phyloP scores from a whole-genome alignment of 2,888 invertebrate genomes.

The Eudemis profundana region DNA sequence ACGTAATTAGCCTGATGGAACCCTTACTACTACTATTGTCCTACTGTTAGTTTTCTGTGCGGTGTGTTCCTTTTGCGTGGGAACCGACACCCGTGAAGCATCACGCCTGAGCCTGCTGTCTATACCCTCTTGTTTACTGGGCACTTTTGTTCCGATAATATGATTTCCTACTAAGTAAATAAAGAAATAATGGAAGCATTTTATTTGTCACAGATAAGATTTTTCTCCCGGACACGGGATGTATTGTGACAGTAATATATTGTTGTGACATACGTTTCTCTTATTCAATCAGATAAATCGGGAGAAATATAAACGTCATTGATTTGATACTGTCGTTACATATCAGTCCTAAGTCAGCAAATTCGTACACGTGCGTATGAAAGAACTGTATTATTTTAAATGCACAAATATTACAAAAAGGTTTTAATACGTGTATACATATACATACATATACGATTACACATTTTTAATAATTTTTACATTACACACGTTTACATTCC shows the following conservation, averaged over 20 bases:
- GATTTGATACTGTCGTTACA: not conserved
- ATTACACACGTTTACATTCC: too few relatives aligned
- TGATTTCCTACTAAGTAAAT: constrained; percentile 33
- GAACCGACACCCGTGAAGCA: constrained; percentile 54
- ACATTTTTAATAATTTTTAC: too few relatives aligned
- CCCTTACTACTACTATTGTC: not conserved
- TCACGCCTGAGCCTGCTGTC: constrained; percentile 48
- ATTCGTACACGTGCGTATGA: too few relatives aligned
- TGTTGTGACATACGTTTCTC: constrained; percentile 13
- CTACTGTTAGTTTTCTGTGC: constrained; percentile 5
- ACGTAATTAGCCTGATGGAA: too few relatives aligned
- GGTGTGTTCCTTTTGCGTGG: constrained; percentile 47
- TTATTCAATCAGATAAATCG: constrained; percentile 1
- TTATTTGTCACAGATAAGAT: constrained; percentile 34
- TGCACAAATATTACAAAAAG: too few relatives aligned
- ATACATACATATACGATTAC: too few relatives aligned
- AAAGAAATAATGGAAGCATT: constrained; percentile 31
- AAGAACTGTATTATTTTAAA: too few relatives aligned
- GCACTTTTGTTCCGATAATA: constrained; percentile 43
- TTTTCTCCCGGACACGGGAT: constrained; percentile 10
- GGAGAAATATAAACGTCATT: not conserved
- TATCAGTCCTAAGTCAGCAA: not conserved
- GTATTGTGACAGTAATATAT: constrained; percentile 35
- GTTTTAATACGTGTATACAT: too few relatives aligned
- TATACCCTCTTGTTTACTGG: constrained; percentile 47